phyloP scores from a whole-genome alignment of 1,140 invertebrate species.

The Drosophila takahashii region DNA sequence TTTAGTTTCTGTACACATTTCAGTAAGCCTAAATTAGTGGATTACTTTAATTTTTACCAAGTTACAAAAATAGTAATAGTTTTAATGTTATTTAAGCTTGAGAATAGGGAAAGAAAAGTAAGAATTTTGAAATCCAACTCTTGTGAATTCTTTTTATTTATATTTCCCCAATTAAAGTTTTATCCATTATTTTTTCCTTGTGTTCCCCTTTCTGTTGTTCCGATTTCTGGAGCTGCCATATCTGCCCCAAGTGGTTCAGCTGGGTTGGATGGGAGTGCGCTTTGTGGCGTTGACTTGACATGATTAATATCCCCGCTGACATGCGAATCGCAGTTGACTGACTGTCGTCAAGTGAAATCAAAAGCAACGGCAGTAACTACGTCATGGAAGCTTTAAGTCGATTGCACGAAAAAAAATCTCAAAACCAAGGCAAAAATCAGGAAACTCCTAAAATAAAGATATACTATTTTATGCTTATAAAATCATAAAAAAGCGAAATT shows the following conservation, averaged over 20 bases:
- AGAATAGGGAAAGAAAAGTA: no score
- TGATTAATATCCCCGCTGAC: conserved; percentile 80
- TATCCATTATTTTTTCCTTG: conserved; percentile 3
- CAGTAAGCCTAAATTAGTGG: no score
- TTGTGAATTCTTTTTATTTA: neutral
- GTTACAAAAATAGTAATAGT: no score
- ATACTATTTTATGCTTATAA: no score
- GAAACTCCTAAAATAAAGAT: no score
- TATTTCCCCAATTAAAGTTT: neutral
- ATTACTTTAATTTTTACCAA: no score
- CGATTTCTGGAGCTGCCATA: conserved; percentile 29
- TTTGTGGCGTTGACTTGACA: conserved; percentile 72
- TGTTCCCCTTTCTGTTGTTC: conserved; percentile 32
- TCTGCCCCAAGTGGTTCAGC: conserved; percentile 23
- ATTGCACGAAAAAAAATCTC: neutral
- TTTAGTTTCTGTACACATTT: no score
- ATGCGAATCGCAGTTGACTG: conserved; percentile 75
- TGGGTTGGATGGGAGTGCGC: conserved; percentile 34
- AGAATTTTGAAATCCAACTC: no score
- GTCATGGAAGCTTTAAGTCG: conserved; percentile 22
- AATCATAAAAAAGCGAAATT: no score
- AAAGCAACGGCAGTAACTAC: conserved; percentile 52
- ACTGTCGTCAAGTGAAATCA: conserved; percentile 81
- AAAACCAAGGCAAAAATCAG: no score
- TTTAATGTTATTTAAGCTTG: no score